Conservation (phyloP, 1,140 invertebrate genomes). For the Drosophila santomea region DNA sequence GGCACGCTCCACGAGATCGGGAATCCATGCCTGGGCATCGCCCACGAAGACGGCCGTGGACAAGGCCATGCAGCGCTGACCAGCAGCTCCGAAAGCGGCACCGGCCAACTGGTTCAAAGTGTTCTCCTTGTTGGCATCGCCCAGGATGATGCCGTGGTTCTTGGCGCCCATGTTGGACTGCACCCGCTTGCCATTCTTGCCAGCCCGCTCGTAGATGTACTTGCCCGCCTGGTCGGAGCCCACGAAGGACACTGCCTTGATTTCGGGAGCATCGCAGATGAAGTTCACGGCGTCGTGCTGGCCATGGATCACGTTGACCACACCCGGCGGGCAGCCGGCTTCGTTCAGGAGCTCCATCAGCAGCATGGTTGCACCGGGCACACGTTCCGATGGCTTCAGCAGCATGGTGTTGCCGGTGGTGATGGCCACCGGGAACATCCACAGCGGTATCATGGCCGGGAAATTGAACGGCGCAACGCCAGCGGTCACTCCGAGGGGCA, state of each 20-base stretch:
- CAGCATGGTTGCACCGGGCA: conserved; percentile 98
- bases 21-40: conserved; percentile 96
- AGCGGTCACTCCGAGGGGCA: conserved; percentile 87
- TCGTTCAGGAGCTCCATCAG: conserved; percentile 89
- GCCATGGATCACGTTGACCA: conserved; percentile 94
- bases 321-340: conserved; percentile 92
- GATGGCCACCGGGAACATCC: conserved; percentile 98
- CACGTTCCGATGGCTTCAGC: conserved; percentile 97
- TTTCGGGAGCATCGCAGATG: conserved; percentile 98
- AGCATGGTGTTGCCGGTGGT: conserved; percentile 94
- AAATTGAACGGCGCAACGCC: conserved; percentile 98
- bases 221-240: conserved; percentile 98
- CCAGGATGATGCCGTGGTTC: conserved; percentile 98
- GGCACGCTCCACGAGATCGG: conserved; percentile 95
- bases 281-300: conserved; percentile 97
- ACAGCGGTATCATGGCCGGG: conserved; percentile 99
- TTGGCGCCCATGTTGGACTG: conserved; percentile 99
- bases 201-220: conserved; percentile 97
- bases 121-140: conserved; percentile 99
- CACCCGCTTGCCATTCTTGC: conserved; percentile 95
- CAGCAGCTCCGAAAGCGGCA: conserved; percentile 97
- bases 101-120: conserved; percentile 97
- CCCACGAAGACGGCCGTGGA: conserved; percentile 99
- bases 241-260: conserved; percentile 99
- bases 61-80: conserved; percentile 99